Conservation (phyloP, 64 coral and sea anemone species). For the Dendronephthya gigantea region DNA sequence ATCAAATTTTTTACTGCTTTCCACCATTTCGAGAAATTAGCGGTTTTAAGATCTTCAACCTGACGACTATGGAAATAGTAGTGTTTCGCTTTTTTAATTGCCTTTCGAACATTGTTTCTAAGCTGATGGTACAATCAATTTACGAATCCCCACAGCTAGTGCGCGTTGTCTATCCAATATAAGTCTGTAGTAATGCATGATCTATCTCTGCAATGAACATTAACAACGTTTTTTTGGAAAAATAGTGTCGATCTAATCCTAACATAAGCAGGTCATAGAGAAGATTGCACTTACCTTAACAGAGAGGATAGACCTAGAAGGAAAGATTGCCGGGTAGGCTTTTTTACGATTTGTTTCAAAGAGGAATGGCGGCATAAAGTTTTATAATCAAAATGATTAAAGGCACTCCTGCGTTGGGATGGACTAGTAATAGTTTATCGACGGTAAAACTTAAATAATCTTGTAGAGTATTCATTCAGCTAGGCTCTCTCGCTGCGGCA, state of each 20-base stretch:
- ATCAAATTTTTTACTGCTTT: not conserved
- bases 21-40: not conserved
- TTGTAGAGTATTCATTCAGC: too few species aligned
- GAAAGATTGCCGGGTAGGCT: too few species aligned
- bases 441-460: too few species aligned
- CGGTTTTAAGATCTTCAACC: not conserved
- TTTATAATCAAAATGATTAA: too few species aligned
- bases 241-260: slow-evolving; percentile 17
- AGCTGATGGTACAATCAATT: slow-evolving; percentile 14
- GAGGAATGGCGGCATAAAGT: too few species aligned
- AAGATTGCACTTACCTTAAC: too few species aligned
- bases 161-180: slow-evolving; percentile 25
- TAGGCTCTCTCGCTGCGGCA: too few species aligned
- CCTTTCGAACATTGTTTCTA: not conserved
- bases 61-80: not conserved
- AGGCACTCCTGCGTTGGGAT: too few species aligned
- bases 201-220: slow-evolving; percentile 28
- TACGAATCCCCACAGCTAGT: slow-evolving; percentile 1
- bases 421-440: too few species aligned
- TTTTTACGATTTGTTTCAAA: too few species aligned
- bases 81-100: not conserved
- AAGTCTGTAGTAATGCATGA: slow-evolving; percentile 33
- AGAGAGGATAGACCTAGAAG: too few species aligned
- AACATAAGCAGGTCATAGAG: slow-evolving; percentile 29
- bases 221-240: not conserved